Conservation (phyloP, 2,888 invertebrate genomes). For the Ctenicera cuprea region DNA sequence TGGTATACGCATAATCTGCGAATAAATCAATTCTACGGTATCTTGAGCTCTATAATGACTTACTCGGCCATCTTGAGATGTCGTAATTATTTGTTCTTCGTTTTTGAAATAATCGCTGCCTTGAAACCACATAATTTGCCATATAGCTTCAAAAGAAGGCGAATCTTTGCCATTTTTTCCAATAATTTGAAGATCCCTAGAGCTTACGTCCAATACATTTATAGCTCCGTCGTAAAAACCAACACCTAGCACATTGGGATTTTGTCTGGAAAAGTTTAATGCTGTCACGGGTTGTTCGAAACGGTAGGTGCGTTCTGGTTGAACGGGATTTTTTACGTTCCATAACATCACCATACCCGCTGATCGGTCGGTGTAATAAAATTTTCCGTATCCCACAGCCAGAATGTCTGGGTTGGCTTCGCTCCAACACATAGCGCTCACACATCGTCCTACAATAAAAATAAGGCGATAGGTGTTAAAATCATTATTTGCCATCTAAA, state of each 20-base stretch:
- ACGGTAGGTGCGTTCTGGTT: slow-evolving; percentile 82
- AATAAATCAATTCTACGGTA: slow-evolving; percentile 77
- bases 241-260: slow-evolving; percentile 84
- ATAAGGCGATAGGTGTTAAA: neutral
- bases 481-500: no score
- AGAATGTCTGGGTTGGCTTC: slow-evolving; percentile 81
- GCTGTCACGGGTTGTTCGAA: slow-evolving; percentile 81
- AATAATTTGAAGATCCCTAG: slow-evolving; percentile 73
- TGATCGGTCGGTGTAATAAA: slow-evolving; percentile 75
- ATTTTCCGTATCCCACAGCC: slow-evolving; percentile 85
- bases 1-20: slow-evolving; percentile 80
- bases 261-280: slow-evolving; percentile 80
- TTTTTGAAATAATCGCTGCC: slow-evolving; percentile 67
- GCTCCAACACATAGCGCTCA: slow-evolving; percentile 81
- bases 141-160: slow-evolving; percentile 81
- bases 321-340: slow-evolving; percentile 87
- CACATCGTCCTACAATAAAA: slow-evolving; percentile 72
- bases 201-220: slow-evolving; percentile 82
- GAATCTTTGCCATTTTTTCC: slow-evolving; percentile 76
- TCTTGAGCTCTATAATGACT: slow-evolving; percentile 73
- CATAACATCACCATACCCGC: slow-evolving; percentile 83
- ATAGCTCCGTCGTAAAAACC: slow-evolving; percentile 85
- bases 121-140: slow-evolving; percentile 79
- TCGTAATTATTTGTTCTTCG: slow-evolving; percentile 75
- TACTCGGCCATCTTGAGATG: slow-evolving; percentile 75